A percentile compares a stretch with the other conserved stretches of the same genome.
Conservation (phyloP, 2,797 vertebrate species). For the Erethizon dorsatum region DNA sequence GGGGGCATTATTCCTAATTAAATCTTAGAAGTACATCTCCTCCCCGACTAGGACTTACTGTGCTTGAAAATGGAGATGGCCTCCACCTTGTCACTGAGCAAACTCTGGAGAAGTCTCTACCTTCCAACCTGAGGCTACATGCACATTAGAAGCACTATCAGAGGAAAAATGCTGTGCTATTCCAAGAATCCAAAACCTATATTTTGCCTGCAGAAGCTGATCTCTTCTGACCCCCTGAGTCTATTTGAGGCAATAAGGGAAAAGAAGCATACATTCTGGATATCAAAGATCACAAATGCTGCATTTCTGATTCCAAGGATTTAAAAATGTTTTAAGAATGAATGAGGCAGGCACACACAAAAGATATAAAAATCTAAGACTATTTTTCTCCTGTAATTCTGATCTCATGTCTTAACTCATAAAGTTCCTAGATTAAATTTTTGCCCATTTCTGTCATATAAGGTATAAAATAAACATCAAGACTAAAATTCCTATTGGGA, state of each 20-base stretch:
- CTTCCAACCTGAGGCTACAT: conserved; percentile 30
- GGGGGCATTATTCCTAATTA: conserved; percentile 36
- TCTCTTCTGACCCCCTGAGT: conserved; percentile 49
- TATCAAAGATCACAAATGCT: conserved; percentile 42
- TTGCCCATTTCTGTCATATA: conserved; percentile 11
- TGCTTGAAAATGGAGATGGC: not conserved
- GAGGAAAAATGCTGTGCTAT: not conserved
- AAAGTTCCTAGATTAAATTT: conserved; percentile 46
- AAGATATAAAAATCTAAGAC: conserved; percentile 15
- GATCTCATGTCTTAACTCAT: conserved; percentile 14
- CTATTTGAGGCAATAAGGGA: conserved; percentile 50
- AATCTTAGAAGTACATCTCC: conserved; percentile 2
- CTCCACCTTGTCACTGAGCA: not conserved
- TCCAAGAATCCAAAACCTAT: conserved; percentile 18
- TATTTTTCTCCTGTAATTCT: conserved; percentile 25
- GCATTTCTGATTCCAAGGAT: conserved; percentile 16
- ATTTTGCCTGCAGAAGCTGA: conserved; percentile 46
- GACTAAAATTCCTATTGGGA: not conserved
- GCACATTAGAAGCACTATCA: conserved; percentile 5
- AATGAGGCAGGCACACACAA: not conserved
- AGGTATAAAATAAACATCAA: conserved; percentile 39
- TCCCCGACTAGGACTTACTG: not conserved
- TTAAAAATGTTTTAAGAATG: conserved; percentile 57
- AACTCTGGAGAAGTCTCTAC: not conserved
- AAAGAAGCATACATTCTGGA: not conserved